Evolutionary conservation across 1,140 invertebrate genomes (phyloP).

Genomic region (Cherax destructor): DNA sequence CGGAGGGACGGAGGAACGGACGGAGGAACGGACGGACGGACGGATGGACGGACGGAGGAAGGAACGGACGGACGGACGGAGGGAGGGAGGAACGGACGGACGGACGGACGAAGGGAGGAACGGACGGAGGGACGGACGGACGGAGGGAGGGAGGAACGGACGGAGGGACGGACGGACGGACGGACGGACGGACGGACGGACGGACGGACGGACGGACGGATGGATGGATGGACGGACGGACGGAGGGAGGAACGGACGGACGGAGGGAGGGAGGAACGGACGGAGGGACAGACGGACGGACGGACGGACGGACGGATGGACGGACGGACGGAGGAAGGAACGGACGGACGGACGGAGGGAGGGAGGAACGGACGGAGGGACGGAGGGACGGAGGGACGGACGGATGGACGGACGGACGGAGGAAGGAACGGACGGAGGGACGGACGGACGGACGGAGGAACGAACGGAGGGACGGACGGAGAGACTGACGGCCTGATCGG

Average conservation of each 20-base stretch:
- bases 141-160: background rate
- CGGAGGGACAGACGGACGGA: too few species aligned
- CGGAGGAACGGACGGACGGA: too few species aligned
- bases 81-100: too few species aligned
- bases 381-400: background rate
- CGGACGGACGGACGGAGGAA: background rate
- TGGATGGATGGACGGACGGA: too few species aligned
- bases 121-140: too few species aligned
- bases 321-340: too few species aligned
- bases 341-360: background rate
- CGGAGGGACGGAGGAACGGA: background rate
- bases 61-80: slow-evolving; percentile 6
- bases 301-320: too few species aligned
- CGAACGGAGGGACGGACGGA: too few species aligned
- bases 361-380: background rate
- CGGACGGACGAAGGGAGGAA: too few species aligned
- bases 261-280: background rate
- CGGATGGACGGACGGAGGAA: background rate
- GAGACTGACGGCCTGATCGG: background rate
- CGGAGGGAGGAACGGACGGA: too few species aligned
- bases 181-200: slow-evolving; percentile 4
- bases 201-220: background rate
- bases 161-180: too few species aligned
- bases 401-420: too few species aligned
- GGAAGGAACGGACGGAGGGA: background rate